Base-by-base conservation (phyloP, 2,113 vertebrate species). In the Pomatorhinus ruficollis region DNA sequence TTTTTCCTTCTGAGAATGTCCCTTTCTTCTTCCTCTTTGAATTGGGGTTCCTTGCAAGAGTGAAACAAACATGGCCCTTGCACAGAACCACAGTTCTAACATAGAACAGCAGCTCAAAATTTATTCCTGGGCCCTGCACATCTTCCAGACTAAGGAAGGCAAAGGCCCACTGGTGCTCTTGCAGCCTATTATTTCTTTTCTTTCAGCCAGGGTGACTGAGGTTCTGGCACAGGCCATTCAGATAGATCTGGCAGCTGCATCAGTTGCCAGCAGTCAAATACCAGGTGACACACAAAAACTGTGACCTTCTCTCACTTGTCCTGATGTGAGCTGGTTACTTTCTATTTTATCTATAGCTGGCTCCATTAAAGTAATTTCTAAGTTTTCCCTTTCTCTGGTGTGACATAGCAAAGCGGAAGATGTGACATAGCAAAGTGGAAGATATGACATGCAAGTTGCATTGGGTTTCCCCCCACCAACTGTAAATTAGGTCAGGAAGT, bases 391-490 rank as follows among this genome's bases (percentile, higher is more conserved):
- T 88, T 80, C 45, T 77, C 30, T 86, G 33, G 21, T 88, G 42
- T 93, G 83, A 76, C 11, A 2, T 86, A 86, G 19, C 42, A 28
- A 63, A 14, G 23, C 54, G 75, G 39, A 77, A 77, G 71, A 87
- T 74, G 80, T 15, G 74, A 84, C 65, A 76, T 18, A 86, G 19
- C 42, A 28, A 63, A 14, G 27, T 59, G 75, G 39, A 77, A 77
- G 71, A 88, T 74, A 83, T 13, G 74, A 84, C 65, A 76, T 18
- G 18, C 35, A 71, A 54, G 33, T 66, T 59, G 30, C 5, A 1
- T 5, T 68, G 89, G 60, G 57, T 93, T 96, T 96, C 78, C 85
- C 89, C 91, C 42, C 30, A 37, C 53, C 61, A 57, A 84, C 87
- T 44, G 52, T 64, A 90, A 82, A 75, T 68, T 83, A 69, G 83